Percentiles rank a stretch among this genome's conserved stretches.
Conservation (phyloP, 2,888 invertebrate species). For the Sisyra nigra region DNA sequence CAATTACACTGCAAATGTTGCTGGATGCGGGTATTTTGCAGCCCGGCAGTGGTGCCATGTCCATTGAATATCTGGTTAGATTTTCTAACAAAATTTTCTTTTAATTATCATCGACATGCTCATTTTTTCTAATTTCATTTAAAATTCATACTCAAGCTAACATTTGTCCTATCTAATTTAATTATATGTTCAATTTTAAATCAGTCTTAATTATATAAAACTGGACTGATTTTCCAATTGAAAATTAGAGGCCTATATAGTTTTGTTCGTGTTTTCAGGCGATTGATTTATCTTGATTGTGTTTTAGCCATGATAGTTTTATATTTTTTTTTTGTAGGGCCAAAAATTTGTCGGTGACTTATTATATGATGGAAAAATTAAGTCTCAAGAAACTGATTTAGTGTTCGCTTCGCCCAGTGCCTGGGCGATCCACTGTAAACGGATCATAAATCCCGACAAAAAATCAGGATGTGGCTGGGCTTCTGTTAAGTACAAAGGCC, state of each 20-base stretch:
- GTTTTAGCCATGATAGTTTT: not conserved
- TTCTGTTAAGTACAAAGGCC: constrained; percentile 74
- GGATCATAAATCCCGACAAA: constrained; percentile 80
- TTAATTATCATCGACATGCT: constrained; percentile 5
- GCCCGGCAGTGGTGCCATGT: constrained; percentile 70
- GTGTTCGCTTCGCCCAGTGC: constrained; percentile 81
- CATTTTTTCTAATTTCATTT: constrained; percentile 3
- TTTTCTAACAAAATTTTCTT: constrained; percentile 13
- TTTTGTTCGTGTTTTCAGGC: too few relatives aligned
- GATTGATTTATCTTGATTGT: too few relatives aligned
- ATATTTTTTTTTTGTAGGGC: constrained; percentile 37
- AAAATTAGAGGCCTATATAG: too few relatives aligned
- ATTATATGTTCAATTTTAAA: not conserved
- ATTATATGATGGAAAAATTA: constrained; percentile 72
- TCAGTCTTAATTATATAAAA: too few relatives aligned
- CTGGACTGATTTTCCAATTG: too few relatives aligned
- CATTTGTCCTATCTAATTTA: not conserved
- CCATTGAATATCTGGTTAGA: constrained; percentile 73
- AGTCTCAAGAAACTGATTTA: constrained; percentile 74
- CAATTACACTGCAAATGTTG: constrained; percentile 73
- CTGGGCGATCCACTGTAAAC: constrained; percentile 85
- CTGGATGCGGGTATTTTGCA: constrained; percentile 70
- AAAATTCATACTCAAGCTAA: constrained; percentile 2
- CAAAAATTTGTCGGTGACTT: constrained; percentile 81
- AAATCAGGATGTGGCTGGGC: constrained; percentile 91